Conservation (phyloP, 1,140 invertebrate genomes). For the Drosophila watanabei region DNA sequence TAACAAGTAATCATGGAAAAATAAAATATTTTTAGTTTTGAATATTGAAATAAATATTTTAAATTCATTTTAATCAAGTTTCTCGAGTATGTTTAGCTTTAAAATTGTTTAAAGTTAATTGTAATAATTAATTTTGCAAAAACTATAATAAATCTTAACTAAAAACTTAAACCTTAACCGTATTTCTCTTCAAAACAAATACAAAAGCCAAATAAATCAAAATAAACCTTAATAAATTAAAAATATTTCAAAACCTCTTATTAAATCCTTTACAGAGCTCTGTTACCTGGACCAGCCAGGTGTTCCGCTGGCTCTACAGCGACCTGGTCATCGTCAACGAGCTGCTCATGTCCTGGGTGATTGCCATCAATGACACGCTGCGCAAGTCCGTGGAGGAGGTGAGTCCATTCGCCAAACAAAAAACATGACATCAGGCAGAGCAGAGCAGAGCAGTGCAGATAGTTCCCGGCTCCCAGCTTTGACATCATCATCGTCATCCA, state of each 20-base stretch:
- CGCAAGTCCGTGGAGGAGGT: constrained; percentile 94
- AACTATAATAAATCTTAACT: background rate
- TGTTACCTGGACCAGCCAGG: constrained; percentile 94
- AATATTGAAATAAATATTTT: background rate
- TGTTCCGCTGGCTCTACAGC: constrained; percentile 95
- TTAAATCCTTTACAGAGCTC: constrained; percentile 85
- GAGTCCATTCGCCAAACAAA: constrained; percentile 64
- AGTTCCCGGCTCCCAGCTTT: constrained; percentile 24
- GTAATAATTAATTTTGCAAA: background rate
- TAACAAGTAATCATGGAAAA: too few species aligned
- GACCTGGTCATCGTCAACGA: constrained; percentile 94
- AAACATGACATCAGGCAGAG: constrained; percentile 38
- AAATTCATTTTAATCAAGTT: background rate
- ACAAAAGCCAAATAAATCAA: background rate
- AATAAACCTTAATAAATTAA: background rate
- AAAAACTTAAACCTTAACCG: background rate
- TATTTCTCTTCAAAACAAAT: background rate
- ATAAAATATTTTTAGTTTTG: too few species aligned
- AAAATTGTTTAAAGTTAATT: background rate
- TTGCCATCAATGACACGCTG: constrained; percentile 93
- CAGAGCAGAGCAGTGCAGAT: background rate
- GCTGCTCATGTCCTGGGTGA: constrained; percentile 93
- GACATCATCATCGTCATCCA: constrained; percentile 54
- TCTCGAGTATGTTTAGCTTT: too few species aligned
- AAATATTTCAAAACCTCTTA: background rate